These are phyloP conservation scores for Monochamus alternatus DNA, from an alignment of 2,888 invertebrate species.

Conservation along the genomic window DNA sequence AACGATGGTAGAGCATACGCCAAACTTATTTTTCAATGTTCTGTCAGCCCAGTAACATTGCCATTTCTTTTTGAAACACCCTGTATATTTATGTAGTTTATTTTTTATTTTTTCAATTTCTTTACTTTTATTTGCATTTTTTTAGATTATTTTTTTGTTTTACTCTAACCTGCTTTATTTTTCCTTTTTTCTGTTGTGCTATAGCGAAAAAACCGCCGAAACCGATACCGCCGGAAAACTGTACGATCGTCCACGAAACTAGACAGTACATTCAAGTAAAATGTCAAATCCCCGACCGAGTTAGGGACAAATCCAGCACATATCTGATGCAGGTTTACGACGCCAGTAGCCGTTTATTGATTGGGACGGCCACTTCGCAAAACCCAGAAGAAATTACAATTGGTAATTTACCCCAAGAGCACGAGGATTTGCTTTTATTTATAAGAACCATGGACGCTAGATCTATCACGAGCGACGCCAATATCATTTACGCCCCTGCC, in stretches of 20 bases:
- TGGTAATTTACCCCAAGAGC: constrained; percentile 69
- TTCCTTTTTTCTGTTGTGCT: constrained; percentile 27
- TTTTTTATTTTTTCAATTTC: no score
- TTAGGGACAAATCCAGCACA: constrained; percentile 62
- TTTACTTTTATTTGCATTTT: no score
- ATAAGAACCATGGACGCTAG: constrained; percentile 72
- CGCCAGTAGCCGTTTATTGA: constrained; percentile 71
- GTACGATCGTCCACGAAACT: constrained; percentile 71
- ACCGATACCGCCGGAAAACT: constrained; percentile 73
- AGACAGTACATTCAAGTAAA: constrained; percentile 70
- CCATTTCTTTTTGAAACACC: no score
- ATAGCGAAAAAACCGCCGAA: constrained; percentile 49
- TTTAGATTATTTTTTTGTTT: no score
- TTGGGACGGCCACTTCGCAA: constrained; percentile 72
- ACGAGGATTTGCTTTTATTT: constrained; percentile 70
- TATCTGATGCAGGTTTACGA: constrained; percentile 74
- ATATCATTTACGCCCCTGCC: constrained; percentile 70
- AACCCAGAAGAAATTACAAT: constrained; percentile 71
- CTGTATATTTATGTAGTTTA: no score
- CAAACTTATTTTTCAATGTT: no score
- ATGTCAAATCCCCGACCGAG: constrained; percentile 70
- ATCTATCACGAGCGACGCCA: constrained; percentile 73
- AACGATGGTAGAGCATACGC: no score
- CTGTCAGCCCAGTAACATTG: no score
- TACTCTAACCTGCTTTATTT: neutral